Base-by-base conservation (phyloP, 2,888 invertebrate genomes). In the Meloe dianella region DNA sequence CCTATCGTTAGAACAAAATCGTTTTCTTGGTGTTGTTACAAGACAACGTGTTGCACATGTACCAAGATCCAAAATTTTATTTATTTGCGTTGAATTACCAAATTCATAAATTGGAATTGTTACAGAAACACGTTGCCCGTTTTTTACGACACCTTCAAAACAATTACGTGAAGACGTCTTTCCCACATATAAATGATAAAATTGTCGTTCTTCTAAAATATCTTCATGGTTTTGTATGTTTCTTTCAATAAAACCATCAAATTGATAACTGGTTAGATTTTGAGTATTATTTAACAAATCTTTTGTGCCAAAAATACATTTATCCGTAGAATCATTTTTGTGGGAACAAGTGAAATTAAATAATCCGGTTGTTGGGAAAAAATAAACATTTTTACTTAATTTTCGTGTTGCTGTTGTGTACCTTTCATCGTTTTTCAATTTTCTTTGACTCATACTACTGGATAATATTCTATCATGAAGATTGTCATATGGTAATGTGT, bases 41-140 rank as follows among this genome's bases (percentile, higher is more conserved):
- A 91, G 83, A 79, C 91, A 92, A 59, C 86, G 86, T 41, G 88
- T 85, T 1, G 84, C 79, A 76, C 91, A 91, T 58, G 84, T 83
- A 3, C 85, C 81, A 65, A 89, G 75, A 65, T 78, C 76, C 14
- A 85, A 65, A 35, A 76, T 79, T 70, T 82, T 76, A 77, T 85
- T 77, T 47, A 64, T 38, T 58, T 68, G 22, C 73, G 79, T 72
- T 1, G 73, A 82, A 77, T 77, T 83, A 73, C 78, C 83, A 73
- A 73, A 80, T 80, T 74, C 85, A 80, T 74, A 85, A 79, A 79
- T 75, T 60, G 83, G 87, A 81, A 77, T 84, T 74, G 65, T 83
- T 73, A 84, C 84, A 0, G 79, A 81, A 0, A 85, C 78, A 57
- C 81, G 81, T 61, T 84, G 79, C 12, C 77, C 86, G 80, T 73